These are phyloP conservation scores for Lichenostomus cassidix DNA, from an alignment of 2,113 vertebrate genomes.

Conservation along the genomic window DNA sequence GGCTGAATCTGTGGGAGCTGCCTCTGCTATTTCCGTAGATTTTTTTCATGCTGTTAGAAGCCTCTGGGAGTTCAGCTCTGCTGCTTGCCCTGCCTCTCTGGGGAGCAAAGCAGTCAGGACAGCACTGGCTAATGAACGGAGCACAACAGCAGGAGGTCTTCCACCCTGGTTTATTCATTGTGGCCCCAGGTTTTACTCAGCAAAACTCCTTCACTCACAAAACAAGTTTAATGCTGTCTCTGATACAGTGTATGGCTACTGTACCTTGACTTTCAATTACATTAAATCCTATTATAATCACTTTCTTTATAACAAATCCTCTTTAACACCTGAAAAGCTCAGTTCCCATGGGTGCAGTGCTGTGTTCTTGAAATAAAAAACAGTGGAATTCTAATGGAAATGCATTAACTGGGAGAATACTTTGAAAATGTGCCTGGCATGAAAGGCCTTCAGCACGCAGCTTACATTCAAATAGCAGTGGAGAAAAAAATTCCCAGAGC, in stretches of 20 bases:
- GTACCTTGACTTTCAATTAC: constrained; percentile 81
- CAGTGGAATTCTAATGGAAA: constrained; percentile 70
- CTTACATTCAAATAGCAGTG: constrained; percentile 57
- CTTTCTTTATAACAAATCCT: constrained; percentile 82
- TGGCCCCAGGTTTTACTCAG: constrained; percentile 60
- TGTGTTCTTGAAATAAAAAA: constrained; percentile 74
- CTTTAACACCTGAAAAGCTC: constrained; percentile 81
- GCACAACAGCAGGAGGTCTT: neutral
- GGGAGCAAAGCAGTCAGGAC: neutral
- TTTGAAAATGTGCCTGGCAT: constrained; percentile 65
- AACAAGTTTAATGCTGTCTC: constrained; percentile 68
- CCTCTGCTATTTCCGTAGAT: neutral
- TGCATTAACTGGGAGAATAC: constrained; percentile 44
- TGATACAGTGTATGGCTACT: constrained; percentile 71
- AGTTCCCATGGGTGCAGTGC: constrained; percentile 68
- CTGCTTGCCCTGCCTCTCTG: neutral
- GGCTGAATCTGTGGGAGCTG: neutral
- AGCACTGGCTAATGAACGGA: neutral
- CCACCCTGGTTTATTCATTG: neutral
- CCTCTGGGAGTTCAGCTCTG: neutral
- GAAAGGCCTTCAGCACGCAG: constrained; percentile 41
- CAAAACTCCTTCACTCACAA: constrained; percentile 63
- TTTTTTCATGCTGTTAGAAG: neutral
- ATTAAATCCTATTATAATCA: constrained; percentile 80
- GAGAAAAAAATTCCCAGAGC: constrained; percentile 55